These are phyloP conservation scores for Cataglyphis albicans DNA, from an alignment of 2,888 invertebrate species.

Conservation along the genomic window DNA sequence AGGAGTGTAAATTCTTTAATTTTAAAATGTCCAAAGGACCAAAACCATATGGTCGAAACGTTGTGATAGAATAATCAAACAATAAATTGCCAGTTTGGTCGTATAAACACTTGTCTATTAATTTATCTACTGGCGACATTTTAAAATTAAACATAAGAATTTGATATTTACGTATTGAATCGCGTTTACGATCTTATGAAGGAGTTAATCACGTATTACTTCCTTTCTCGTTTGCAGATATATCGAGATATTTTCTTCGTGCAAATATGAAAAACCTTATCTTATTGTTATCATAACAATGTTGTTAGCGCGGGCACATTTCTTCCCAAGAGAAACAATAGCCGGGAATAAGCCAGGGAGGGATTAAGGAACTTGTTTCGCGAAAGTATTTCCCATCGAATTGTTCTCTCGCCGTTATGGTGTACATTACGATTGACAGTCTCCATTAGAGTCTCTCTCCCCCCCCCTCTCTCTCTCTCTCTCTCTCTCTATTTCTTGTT, in stretches of 20 bases:
- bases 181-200: neutral
- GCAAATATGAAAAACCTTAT: conserved; percentile 22
- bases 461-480: conserved; percentile 20
- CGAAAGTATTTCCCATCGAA: conserved; percentile 36
- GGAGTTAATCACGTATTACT: conserved; percentile 4
- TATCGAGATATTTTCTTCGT: neutral
- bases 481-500: neutral
- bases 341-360: neutral
- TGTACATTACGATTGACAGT: neutral
- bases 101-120: too few relatives aligned
- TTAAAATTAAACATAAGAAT: neutral
- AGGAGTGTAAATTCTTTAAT: too few relatives aligned
- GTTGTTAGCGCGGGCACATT: conserved; percentile 16
- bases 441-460: conserved; percentile 73
- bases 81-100: too few relatives aligned
- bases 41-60: too few relatives aligned
- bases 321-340: conserved; percentile 33
- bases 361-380: conserved; percentile 54
- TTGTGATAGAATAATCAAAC: too few relatives aligned
- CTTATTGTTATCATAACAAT: conserved; percentile 13
- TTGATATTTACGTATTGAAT: conserved; percentile 12
- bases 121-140: too few relatives aligned
- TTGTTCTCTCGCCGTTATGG: conserved; percentile 10
- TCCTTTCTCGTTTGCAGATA: neutral
- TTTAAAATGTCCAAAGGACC: too few relatives aligned